These are phyloP conservation scores for Brassicogethes aeneus DNA, from an alignment of 2,888 invertebrate genomes.

Conservation along the genomic window DNA sequence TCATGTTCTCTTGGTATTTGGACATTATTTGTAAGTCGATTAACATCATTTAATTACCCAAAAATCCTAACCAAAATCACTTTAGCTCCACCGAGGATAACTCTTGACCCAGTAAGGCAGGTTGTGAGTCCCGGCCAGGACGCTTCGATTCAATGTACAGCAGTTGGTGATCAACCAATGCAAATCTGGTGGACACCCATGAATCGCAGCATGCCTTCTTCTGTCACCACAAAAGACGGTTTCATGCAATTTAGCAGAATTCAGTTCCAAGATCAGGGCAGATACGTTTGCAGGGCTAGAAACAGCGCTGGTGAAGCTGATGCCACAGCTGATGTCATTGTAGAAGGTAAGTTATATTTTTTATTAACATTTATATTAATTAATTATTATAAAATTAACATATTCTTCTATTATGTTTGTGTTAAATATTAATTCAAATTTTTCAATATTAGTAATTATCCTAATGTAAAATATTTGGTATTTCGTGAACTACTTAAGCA, in stretches of 20 bases:
- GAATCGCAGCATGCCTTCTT: conserved; percentile 52
- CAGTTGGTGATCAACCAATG: conserved; percentile 64
- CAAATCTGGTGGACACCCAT: conserved; percentile 65
- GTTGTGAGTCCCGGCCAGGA: conserved; percentile 67
- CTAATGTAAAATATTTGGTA: too few species aligned
- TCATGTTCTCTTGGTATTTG: conserved; percentile 48
- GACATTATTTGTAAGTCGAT: conserved; percentile 48
- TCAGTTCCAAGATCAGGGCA: conserved; percentile 67
- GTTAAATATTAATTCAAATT: conserved; percentile 5
- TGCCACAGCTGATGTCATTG: conserved; percentile 74
- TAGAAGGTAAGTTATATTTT: conserved; percentile 56
- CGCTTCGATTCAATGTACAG: conserved; percentile 65
- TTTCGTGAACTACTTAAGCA: too few species aligned
- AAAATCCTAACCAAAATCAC: too few species aligned
- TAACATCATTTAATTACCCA: too few species aligned
- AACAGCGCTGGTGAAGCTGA: conserved; percentile 64
- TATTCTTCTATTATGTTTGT: too few species aligned
- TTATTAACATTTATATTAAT: too few species aligned
- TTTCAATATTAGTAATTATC: too few species aligned
- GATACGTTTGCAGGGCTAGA: conserved; percentile 68
- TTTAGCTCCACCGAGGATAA: not conserved
- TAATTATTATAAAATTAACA: not conserved
- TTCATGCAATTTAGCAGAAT: conserved; percentile 63
- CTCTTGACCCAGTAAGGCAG: conserved; percentile 55
- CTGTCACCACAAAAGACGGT: conserved; percentile 54